Percentiles rank a stretch among this genome's conserved stretches.
Conservation (phyloP, 2,888 invertebrate species). For the Mimachlamys varia region DNA sequence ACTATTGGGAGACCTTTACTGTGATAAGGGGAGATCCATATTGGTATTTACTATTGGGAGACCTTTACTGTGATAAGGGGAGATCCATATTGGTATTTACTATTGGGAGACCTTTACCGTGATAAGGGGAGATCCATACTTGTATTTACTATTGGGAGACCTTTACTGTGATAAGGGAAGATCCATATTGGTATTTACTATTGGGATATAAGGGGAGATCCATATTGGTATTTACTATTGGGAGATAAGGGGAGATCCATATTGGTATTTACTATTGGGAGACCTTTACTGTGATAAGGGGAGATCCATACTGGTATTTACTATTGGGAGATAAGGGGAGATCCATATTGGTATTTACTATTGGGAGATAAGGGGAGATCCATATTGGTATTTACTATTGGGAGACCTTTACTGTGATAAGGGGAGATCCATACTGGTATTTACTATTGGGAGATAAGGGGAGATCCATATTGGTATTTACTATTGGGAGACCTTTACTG, state of each 20-base stretch:
- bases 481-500: background rate
- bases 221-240: constrained; percentile 3
- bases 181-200: constrained; percentile 4
- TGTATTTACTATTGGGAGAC: background rate
- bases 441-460: background rate
- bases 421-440: background rate
- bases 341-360: constrained; percentile 22
- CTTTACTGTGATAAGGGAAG: background rate
- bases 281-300: background rate
- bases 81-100: constrained; percentile 3
- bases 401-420: background rate
- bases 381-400: constrained; percentile 3
- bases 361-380: no score
- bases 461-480: constrained; percentile 31
- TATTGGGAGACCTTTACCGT: background rate
- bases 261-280: constrained; percentile 1
- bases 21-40: background rate
- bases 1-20: background rate
- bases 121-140: background rate
- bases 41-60: constrained; percentile 4
- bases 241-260: no score
- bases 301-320: background rate
- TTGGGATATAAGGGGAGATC: no score
- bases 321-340: background rate
- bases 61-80: background rate